A percentile compares a stretch with the other conserved stretches of the same genome.
Evolutionary conservation across 2,113 vertebrate species (phyloP).

Genomic region (Melospiza georgiana): DNA sequence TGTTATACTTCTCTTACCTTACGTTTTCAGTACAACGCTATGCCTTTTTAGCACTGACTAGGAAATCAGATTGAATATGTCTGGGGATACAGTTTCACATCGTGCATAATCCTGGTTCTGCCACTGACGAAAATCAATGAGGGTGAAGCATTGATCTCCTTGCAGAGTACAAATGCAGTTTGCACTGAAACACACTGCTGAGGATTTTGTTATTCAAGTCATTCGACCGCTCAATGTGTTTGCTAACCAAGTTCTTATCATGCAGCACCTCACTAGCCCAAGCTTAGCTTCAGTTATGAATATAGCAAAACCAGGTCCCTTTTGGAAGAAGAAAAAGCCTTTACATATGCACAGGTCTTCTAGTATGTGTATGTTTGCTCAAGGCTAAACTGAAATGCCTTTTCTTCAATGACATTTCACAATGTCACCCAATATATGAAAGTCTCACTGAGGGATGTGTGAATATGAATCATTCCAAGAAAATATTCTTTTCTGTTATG

Average conservation of each 20-base stretch:
- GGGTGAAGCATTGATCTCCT: constrained; percentile 76
- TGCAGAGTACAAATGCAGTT: constrained; percentile 75
- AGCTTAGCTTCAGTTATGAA: constrained; percentile 37
- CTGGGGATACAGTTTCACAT: constrained; percentile 70
- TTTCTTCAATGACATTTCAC: constrained; percentile 72
- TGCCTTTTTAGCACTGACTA: constrained; percentile 68
- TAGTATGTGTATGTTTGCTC: constrained; percentile 63
- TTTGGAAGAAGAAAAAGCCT: constrained; percentile 58
- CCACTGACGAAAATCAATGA: constrained; percentile 77
- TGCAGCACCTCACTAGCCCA: constrained; percentile 53
- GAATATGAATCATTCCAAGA: constrained; percentile 52
- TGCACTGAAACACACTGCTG: constrained; percentile 68
- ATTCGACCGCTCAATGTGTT: constrained; percentile 64
- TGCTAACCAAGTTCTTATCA: constrained; percentile 73
- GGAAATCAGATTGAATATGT: constrained; percentile 73
- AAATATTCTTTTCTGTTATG: constrained; percentile 33
- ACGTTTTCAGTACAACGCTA: constrained; percentile 55
- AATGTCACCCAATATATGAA: constrained; percentile 63
- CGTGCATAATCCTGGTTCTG: constrained; percentile 70
- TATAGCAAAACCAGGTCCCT: constrained; percentile 13
- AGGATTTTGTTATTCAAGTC: constrained; percentile 80
- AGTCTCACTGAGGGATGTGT: constrained; percentile 37
- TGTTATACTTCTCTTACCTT: constrained; percentile 66
- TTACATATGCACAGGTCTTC: constrained; percentile 42
- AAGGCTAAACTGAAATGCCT: constrained; percentile 73